Percentiles rank a stretch among this genome's conserved stretches.
Evolutionary conservation across 2,888 invertebrate genomes (phyloP).

Genomic region (Agrochola lychnidis): DNA sequence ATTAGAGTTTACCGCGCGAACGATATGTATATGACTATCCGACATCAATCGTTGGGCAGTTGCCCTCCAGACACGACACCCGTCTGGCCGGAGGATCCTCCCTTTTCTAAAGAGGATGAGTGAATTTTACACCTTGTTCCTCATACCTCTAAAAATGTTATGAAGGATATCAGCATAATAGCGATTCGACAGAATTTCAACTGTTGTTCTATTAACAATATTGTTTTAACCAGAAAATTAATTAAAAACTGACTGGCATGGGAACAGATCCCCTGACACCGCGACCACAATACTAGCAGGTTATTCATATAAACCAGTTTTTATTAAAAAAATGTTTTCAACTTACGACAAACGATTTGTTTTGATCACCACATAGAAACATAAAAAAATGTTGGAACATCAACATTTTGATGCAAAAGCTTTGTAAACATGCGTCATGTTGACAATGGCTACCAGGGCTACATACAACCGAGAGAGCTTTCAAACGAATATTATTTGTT

Average conservation of each 20-base stretch:
- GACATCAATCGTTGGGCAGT: too few relatives aligned
- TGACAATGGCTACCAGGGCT: slow-evolving; percentile 28
- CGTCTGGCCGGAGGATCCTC: too few relatives aligned
- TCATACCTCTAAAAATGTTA: background rate
- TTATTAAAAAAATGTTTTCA: slow-evolving; percentile 1
- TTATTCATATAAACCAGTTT: background rate
- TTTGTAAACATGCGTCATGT: slow-evolving; percentile 35
- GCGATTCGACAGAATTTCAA: background rate
- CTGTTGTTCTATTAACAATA: background rate
- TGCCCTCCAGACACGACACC: too few relatives aligned
- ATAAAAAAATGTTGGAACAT: slow-evolving; percentile 14
- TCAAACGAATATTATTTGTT: slow-evolving; percentile 45
- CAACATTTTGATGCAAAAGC: slow-evolving; percentile 45
- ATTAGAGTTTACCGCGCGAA: too few relatives aligned
- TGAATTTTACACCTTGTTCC: too few relatives aligned
- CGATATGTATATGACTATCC: too few relatives aligned
- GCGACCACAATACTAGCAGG: background rate
- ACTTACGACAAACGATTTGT: background rate
- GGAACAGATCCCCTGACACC: background rate
- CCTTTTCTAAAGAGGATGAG: too few relatives aligned
- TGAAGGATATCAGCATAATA: background rate
- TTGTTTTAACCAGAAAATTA: background rate
- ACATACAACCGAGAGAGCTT: slow-evolving; percentile 36
- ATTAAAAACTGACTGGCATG: background rate
- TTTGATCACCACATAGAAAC: slow-evolving; percentile 15